phyloP scores from a whole-genome alignment of 1,140 invertebrate species.

The Chymomyza costata region DNA sequence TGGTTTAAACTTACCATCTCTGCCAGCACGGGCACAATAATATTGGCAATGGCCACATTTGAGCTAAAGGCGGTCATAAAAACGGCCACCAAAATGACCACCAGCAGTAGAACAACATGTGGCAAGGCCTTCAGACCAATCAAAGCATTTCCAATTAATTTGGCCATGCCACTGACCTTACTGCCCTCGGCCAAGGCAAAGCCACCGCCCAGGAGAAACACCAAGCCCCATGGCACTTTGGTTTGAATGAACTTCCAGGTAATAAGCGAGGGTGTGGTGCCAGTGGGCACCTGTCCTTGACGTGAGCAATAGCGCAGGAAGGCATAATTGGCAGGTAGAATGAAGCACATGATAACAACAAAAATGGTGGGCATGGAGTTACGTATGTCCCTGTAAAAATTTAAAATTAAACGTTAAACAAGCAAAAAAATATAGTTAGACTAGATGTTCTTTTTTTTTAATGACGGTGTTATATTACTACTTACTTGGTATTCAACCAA shows the following conservation, averaged over 20 bases:
- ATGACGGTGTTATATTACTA: too few relatives aligned
- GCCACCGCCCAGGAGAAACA: constrained; percentile 87
- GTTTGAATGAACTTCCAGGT: constrained; percentile 87
- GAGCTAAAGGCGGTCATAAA: constrained; percentile 88
- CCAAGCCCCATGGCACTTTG: constrained; percentile 86
- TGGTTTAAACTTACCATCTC: constrained; percentile 78
- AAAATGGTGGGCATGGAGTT: constrained; percentile 90
- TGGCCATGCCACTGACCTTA: constrained; percentile 85
- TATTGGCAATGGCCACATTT: constrained; percentile 90
- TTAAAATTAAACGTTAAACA: not conserved
- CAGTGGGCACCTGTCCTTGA: constrained; percentile 78
- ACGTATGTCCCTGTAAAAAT: constrained; percentile 79
- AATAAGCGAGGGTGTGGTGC: constrained; percentile 81
- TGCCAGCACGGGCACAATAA: constrained; percentile 85
- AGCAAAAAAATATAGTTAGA: too few relatives aligned
- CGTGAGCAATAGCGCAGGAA: constrained; percentile 82
- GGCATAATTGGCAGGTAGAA: constrained; percentile 85
- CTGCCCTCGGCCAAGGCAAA: constrained; percentile 91
- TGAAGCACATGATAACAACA: constrained; percentile 87
- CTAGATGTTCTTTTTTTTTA: too few relatives aligned
- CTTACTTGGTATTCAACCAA: constrained; percentile 41
- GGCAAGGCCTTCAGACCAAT: constrained; percentile 77
- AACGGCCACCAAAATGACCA: constrained; percentile 78
- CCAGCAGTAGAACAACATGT: constrained; percentile 77
- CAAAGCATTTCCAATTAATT: constrained; percentile 82